Conservation (phyloP, 92 coral and sea anemone genomes). For the Metridium senile region DNA sequence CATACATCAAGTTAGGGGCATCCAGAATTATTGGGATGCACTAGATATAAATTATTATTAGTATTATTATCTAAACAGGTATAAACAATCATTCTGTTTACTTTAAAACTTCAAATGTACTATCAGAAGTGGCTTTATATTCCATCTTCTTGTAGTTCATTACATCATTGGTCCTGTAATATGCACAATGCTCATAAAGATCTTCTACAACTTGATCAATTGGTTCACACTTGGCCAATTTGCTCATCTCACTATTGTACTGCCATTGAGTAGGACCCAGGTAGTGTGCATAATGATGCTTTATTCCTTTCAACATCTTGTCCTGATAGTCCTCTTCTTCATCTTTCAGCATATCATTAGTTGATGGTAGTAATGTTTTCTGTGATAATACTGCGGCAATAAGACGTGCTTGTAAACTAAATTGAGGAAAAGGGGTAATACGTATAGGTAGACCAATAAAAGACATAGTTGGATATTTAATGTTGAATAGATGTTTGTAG, state of each 20-base stretch:
- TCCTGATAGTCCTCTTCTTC: slow-evolving; percentile 64
- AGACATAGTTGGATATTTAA: slow-evolving; percentile 59
- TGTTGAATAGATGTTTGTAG: slow-evolving; percentile 79
- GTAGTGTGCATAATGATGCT: slow-evolving; percentile 62
- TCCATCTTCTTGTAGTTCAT: slow-evolving; percentile 52
- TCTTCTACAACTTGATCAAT: slow-evolving; percentile 37
- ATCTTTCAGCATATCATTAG: slow-evolving; percentile 67
- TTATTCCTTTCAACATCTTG: slow-evolving; percentile 52
- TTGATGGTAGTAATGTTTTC: slow-evolving; percentile 54
- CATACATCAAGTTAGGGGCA: too few relatives aligned
- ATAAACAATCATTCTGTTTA: too few relatives aligned
- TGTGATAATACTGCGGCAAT: slow-evolving; percentile 64
- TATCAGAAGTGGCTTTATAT: slow-evolving; percentile 26
- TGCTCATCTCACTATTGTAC: slow-evolving; percentile 60
- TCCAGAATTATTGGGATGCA: too few relatives aligned
- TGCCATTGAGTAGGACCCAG: slow-evolving; percentile 63
- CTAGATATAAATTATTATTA: too few relatives aligned
- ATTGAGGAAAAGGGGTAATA: slow-evolving; percentile 79
- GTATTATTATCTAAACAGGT: too few relatives aligned
- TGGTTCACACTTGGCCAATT: slow-evolving; percentile 62
- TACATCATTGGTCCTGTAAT: slow-evolving; percentile 30
- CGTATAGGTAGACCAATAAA: slow-evolving; percentile 74
- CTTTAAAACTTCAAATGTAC: not conserved
- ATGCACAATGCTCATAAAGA: slow-evolving; percentile 42
- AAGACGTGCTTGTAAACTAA: slow-evolving; percentile 69